phyloP scores from a whole-genome alignment of 2,113 vertebrate genomes.

The Lophura nycthemera region DNA sequence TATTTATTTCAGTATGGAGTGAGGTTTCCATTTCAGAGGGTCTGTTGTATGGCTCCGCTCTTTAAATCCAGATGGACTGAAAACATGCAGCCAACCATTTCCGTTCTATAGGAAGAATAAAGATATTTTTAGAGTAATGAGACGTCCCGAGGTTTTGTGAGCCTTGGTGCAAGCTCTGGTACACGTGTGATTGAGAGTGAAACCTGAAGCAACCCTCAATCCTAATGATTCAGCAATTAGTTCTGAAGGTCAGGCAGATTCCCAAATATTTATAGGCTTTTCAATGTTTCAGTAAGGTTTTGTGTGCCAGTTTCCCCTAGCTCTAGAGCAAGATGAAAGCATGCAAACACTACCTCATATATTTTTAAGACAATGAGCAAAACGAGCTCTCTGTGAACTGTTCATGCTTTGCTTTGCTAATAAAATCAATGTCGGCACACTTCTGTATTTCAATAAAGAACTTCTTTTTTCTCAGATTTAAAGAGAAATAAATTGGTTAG shows the following conservation, averaged over 20 bases:
- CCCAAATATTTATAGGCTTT: constrained; percentile 36
- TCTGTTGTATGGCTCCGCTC: neutral
- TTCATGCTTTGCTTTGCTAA: neutral
- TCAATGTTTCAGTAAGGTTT: constrained; percentile 18
- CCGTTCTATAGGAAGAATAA: neutral
- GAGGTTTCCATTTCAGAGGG: neutral
- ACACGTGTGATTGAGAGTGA: neutral
- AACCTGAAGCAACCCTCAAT: neutral
- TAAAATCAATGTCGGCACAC: neutral
- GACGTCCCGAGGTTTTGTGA: neutral
- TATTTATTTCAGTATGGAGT: constrained; percentile 11
- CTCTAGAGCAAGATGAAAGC: constrained; percentile 46
- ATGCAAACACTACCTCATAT: neutral
- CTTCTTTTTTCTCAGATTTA: neutral
- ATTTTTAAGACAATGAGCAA: constrained; percentile 6
- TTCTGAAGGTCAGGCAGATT: constrained; percentile 14
- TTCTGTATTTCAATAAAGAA: neutral
- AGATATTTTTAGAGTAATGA: neutral
- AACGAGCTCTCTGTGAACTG: constrained; percentile 19
- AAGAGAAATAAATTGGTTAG: neutral
- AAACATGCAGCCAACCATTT: neutral
- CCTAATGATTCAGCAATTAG: neutral
- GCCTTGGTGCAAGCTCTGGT: neutral
- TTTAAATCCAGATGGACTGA: constrained; percentile 12
- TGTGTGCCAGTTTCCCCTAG: neutral